phyloP scores from a whole-genome alignment of 2,888 invertebrate genomes.

The Diadromus collaris region DNA sequence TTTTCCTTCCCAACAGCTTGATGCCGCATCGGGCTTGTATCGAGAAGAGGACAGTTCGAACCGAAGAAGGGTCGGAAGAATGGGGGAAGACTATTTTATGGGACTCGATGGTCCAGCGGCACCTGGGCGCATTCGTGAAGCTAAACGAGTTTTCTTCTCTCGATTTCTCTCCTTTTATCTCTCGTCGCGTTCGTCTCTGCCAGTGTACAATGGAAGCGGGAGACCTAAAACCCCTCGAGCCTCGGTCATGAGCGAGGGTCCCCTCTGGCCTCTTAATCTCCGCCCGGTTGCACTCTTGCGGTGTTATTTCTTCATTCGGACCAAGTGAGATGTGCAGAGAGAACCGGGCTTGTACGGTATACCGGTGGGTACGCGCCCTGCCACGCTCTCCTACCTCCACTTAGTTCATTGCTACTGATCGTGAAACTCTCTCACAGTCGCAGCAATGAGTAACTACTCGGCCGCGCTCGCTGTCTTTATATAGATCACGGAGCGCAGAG shows the following conservation, averaged over 20 bases:
- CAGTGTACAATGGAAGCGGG: conserved; percentile 29
- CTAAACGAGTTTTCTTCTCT: conserved; percentile 27
- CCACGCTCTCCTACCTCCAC: conserved; percentile 38
- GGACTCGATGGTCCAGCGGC: conserved; percentile 67
- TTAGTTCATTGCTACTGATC: conserved; percentile 45
- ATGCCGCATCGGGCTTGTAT: conserved; percentile 17
- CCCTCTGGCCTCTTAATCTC: conserved; percentile 68
- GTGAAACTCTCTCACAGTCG: conserved; percentile 8
- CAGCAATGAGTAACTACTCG: no score
- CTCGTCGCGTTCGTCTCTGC: conserved; percentile 43
- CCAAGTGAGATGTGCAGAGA: conserved; percentile 3
- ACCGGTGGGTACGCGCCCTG: background rate
- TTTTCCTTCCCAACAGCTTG: background rate
- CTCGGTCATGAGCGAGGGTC: conserved; percentile 57
- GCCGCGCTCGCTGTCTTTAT: no score
- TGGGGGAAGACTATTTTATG: conserved; percentile 60
- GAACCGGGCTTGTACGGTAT: conserved; percentile 3
- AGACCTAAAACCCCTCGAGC: conserved; percentile 45
- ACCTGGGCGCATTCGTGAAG: conserved; percentile 67
- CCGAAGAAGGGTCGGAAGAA: conserved; percentile 7
- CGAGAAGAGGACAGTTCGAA: background rate
- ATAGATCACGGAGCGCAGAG: background rate
- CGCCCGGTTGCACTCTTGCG: conserved; percentile 64
- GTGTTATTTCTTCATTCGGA: conserved; percentile 73
- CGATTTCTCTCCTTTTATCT: conserved; percentile 25